Evolutionary conservation across 2,113 vertebrate genomes (phyloP), one percentile per base, ranked within the genome.

Genomic region (Axis porcinus): DNA sequence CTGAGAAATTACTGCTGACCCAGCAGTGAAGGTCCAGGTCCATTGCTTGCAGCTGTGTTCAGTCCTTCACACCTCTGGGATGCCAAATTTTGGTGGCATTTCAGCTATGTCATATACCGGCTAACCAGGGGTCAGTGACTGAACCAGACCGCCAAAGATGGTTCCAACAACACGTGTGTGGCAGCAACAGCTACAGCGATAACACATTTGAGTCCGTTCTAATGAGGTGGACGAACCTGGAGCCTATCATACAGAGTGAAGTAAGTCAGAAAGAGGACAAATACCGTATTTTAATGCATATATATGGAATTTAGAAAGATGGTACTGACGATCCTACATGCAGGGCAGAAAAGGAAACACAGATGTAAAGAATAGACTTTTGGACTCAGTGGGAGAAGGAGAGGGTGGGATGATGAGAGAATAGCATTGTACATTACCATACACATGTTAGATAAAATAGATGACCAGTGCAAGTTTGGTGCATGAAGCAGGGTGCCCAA

Each of bases 321-420:
- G n/a, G 11, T 23, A 36, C 19, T 0, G 0, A 23, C 0, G 5
- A 70, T 36, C n/a, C 67, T 70, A 36, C 67, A 36, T 70, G 64
- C n/a, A 70, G 17, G n/a, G 19, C 64, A 23, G n/a, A 36, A 70
- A 36, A 70, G 64, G n/a, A 70, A 70, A 36, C 64, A 36, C 19
- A 23, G n/a, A 36, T 23, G 9, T 70, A 70, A 70, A 23, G 19
- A 12, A 23, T 19, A 70, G 17, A 70, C 64, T 70, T 36, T 70
- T 11, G n/a, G n/a, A 70, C n/a, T 70, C 64, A 70, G 19, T 9
- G 4, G 5, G n/a, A 70, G 64, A 70, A 11, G 17, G n/a, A 0
- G 2, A 36, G 64, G 64, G n/a, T 23, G 9, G n/a, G 64, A 70
- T 21, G n/a, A 36, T 36, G n/a, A 36, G n/a, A 36, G n/a, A 21